These are phyloP conservation scores for Muscicapa adusta DNA, from an alignment of 2,113 vertebrate species.

Conservation along the genomic window DNA sequence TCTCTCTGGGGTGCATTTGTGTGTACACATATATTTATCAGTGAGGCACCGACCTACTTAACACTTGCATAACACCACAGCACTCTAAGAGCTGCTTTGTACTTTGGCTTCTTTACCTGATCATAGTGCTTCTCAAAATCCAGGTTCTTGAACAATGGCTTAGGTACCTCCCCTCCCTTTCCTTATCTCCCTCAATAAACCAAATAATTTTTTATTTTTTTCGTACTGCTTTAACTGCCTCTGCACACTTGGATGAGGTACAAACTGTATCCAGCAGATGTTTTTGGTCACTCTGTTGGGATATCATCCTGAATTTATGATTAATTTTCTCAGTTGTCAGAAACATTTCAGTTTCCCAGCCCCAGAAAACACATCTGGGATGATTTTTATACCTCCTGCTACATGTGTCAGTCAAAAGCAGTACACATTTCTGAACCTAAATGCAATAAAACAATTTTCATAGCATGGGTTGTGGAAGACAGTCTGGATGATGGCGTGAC, in stretches of 20 bases:
- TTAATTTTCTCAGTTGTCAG: not conserved
- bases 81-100: not conserved
- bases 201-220: too few species aligned
- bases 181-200: not conserved
- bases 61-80: not conserved
- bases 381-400: not conserved
- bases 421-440: not conserved
- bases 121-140: not conserved
- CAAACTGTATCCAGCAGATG: not conserved
- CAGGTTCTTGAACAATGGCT: not conserved
- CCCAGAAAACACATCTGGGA: not conserved
- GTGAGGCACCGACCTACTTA: not conserved
- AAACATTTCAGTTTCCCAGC: not conserved
- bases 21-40: not conserved
- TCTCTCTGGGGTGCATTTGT: not conserved
- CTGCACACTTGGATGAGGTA: not conserved
- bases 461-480: not conserved
- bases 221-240: not conserved
- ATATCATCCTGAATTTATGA: constrained; percentile 12
- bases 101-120: not conserved
- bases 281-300: not conserved
- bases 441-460: not conserved
- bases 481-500: not conserved
- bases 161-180: not conserved
- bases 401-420: not conserved